Evolutionary conservation across 2,113 vertebrate species (phyloP).

Genomic region (Strix aluco): DNA sequence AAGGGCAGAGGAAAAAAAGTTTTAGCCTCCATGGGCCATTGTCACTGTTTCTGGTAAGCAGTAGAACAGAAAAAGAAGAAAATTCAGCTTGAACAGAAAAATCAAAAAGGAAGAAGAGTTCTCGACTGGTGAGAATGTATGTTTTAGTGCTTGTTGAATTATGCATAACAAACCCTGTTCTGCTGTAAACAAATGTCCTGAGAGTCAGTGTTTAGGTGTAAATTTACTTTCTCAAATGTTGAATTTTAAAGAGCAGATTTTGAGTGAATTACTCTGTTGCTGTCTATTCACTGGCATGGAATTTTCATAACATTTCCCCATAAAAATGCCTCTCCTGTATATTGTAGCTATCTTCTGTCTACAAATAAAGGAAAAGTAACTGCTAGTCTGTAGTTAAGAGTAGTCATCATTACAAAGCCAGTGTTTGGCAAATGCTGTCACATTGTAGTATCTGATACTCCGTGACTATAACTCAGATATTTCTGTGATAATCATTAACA

Average conservation of each 20-base stretch:
- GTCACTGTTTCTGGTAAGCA: constrained; percentile 76
- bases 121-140: constrained; percentile 34
- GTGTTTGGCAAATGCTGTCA: not conserved
- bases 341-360: not conserved
- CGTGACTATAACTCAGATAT: not conserved
- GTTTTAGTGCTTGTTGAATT: constrained; percentile 51
- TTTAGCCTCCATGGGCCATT: constrained; percentile 75
- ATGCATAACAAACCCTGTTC: constrained; percentile 5
- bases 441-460: not conserved
- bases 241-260: constrained; percentile 20
- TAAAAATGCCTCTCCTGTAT: not conserved
- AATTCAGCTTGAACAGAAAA: constrained; percentile 72
- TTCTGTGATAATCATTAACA: not conserved
- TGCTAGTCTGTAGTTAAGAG: not conserved
- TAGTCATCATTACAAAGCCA: not conserved
- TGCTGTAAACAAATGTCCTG: not conserved
- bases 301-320: constrained; percentile 17
- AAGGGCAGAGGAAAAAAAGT: constrained; percentile 56
- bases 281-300: not conserved
- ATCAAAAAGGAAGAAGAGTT: constrained; percentile 52
- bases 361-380: not conserved
- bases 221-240: not conserved
- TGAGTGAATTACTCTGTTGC: not conserved
- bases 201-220: not conserved
- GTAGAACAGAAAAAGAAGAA: constrained; percentile 72